These are phyloP conservation scores for Drosophila lutescens DNA, from an alignment of 2,888 invertebrate species.

Conservation along the genomic window DNA sequence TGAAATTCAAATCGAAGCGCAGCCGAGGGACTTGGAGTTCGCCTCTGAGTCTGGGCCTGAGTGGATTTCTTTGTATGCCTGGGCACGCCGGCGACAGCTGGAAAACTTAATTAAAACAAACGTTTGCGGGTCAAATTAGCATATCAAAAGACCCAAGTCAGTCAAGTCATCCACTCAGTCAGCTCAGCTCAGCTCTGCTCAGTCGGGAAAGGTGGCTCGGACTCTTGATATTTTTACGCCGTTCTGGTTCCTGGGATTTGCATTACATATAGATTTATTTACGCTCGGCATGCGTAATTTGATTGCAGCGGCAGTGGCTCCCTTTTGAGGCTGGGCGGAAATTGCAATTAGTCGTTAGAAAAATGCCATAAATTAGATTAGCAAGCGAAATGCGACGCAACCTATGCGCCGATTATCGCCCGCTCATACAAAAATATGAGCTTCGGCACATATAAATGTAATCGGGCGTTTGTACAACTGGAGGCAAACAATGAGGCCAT, in stretches of 20 bases:
- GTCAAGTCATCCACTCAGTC: slow-evolving; percentile 27
- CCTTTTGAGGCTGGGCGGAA: slow-evolving; percentile 52
- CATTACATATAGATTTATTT: slow-evolving; percentile 62
- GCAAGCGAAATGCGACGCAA: slow-evolving; percentile 58
- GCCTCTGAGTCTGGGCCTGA: slow-evolving; percentile 40
- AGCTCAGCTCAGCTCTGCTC: slow-evolving; percentile 8
- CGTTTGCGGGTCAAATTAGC: slow-evolving; percentile 71
- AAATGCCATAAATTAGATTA: slow-evolving; percentile 78
- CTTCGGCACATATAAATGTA: background rate
- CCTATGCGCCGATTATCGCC: slow-evolving; percentile 65
- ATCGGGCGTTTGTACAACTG: slow-evolving; percentile 43
- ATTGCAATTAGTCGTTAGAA: slow-evolving; percentile 76
- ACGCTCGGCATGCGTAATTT: slow-evolving; percentile 72
- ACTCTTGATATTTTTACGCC: slow-evolving; percentile 55
- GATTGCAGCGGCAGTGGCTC: slow-evolving; percentile 44
- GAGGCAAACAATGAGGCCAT: slow-evolving; percentile 69
- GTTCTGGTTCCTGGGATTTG: slow-evolving; percentile 27
- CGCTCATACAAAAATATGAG: slow-evolving; percentile 9
- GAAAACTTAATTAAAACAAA: slow-evolving; percentile 77
- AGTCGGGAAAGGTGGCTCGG: slow-evolving; percentile 54
- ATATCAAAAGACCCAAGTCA: slow-evolving; percentile 70
- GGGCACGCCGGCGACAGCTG: slow-evolving; percentile 56
- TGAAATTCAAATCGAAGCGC: slow-evolving; percentile 62
- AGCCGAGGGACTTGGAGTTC: slow-evolving; percentile 23
- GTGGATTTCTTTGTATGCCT: slow-evolving; percentile 63